Conservation (phyloP, 2,797 vertebrate species). For the Halcyon leucocephala region DNA sequence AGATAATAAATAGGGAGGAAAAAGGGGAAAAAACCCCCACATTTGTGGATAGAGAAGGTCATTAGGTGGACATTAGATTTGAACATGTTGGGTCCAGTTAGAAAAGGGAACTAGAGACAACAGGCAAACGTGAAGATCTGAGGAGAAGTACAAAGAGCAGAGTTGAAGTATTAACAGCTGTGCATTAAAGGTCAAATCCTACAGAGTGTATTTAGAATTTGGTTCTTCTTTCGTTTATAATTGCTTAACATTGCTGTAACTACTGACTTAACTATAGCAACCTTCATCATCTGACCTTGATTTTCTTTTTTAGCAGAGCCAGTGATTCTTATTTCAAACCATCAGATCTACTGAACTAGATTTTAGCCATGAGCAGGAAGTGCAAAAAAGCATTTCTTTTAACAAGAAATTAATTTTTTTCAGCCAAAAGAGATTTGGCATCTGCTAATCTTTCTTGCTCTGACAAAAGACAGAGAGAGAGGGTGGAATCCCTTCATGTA, state of each 20-base stretch:
- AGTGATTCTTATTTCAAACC: not conserved
- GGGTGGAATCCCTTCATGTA: not conserved
- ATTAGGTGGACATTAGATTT: not conserved
- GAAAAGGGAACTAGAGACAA: not conserved
- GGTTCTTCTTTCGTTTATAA: slow-evolving; percentile 5
- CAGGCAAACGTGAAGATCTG: not conserved
- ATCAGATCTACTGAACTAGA: not conserved
- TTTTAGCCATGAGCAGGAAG: not conserved
- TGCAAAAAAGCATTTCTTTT: not conserved
- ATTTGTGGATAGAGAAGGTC: not conserved
- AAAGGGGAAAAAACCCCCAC: not conserved
- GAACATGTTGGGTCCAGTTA: not conserved
- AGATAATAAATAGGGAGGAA: not conserved
- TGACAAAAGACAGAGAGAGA: not conserved
- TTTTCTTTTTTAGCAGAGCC: not conserved
- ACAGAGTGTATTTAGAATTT: not conserved
- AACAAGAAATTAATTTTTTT: not conserved
- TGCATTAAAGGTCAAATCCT: slow-evolving; percentile 10
- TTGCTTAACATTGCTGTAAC: not conserved
- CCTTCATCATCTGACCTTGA: not conserved
- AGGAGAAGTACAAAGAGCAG: not conserved
- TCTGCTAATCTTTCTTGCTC: not conserved
- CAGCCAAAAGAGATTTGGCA: not conserved
- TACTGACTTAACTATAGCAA: not conserved
- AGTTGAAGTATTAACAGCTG: not conserved